Percentiles rank a stretch among this genome's conserved stretches.
phyloP scores from a whole-genome alignment of 2,113 vertebrate species.

The Misgurnus mizolepis region DNA sequence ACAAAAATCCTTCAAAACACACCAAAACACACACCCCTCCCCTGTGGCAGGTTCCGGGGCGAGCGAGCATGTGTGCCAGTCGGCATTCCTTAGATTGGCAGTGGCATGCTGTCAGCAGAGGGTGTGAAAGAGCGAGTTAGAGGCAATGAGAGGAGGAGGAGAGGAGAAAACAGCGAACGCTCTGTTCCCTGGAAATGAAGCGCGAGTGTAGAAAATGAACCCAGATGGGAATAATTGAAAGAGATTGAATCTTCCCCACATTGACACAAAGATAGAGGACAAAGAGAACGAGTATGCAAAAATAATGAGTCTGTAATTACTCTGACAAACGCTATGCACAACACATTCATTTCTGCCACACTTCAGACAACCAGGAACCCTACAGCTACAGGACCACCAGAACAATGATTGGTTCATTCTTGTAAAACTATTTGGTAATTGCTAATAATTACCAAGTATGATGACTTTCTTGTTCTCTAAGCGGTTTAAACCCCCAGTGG shows the following conservation, averaged over 20 bases:
- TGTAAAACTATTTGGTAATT: conserved; percentile 18
- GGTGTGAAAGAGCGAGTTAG: conserved; percentile 40
- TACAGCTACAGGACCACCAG: background rate
- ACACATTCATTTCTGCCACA: conserved; percentile 5
- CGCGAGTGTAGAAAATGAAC: conserved; percentile 50
- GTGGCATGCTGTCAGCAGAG: conserved; percentile 34
- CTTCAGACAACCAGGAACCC: background rate
- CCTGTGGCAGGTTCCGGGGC: conserved; percentile 24
- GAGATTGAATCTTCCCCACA: conserved; percentile 43
- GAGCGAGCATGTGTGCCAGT: conserved; percentile 29
- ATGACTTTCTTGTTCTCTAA: background rate
- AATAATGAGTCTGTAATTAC: conserved; percentile 17
- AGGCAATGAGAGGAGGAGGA: conserved; percentile 10
- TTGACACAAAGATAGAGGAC: conserved; percentile 9
- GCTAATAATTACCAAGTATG: conserved; percentile 20
- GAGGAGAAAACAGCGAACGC: conserved; percentile 32
- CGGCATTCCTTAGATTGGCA: background rate
- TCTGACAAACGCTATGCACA: background rate
- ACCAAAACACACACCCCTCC: background rate
- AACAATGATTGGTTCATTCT: conserved; percentile 6
- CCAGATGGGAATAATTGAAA: conserved; percentile 58
- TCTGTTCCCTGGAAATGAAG: conserved; percentile 55
- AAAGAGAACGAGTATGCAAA: background rate
- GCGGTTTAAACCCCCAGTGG: conserved; percentile 10
- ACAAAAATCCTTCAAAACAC: conserved; percentile 17